phyloP scores from a whole-genome alignment of 2,888 invertebrate species.

The Bibio marci region DNA sequence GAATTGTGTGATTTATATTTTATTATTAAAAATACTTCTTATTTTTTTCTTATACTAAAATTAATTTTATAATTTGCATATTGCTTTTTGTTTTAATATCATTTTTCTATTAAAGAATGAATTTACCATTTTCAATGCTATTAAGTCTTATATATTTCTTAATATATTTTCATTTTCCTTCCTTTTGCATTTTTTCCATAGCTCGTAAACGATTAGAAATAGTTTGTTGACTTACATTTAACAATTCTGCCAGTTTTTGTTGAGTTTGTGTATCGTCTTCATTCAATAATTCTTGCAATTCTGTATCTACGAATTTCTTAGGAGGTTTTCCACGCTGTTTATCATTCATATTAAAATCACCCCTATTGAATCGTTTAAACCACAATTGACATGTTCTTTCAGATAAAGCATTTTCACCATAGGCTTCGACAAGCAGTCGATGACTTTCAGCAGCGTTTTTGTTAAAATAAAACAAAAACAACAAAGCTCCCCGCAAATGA shows the following conservation, averaged over 20 bases:
- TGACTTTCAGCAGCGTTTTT: constrained; percentile 6
- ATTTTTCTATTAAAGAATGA: too few species aligned
- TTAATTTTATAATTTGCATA: too few species aligned
- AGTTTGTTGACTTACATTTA: constrained; percentile 6
- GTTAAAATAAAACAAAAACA: background rate
- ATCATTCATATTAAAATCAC: constrained; percentile 9
- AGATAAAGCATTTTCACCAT: constrained; percentile 5
- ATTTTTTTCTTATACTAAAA: too few species aligned
- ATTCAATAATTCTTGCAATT: constrained; percentile 9
- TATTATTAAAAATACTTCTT: too few species aligned
- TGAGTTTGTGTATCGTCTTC: constrained; percentile 10
- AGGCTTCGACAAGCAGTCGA: constrained; percentile 12
- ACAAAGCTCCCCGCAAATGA: background rate
- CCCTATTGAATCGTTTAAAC: constrained; percentile 9
- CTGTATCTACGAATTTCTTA: constrained; percentile 7
- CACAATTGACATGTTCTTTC: constrained; percentile 5
- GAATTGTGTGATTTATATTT: too few species aligned
- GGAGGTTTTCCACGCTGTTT: constrained; percentile 7
- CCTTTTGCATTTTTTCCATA: background rate
- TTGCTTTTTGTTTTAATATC: too few species aligned
- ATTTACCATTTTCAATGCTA: too few species aligned
- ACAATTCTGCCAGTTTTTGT: constrained; percentile 8
- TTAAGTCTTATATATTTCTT: too few species aligned
- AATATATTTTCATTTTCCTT: too few species aligned
- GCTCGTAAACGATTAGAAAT: constrained; percentile 3